Evolutionary conservation across 2,888 invertebrate genomes (phyloP).

Genomic region (Gasteruption jaculator): DNA sequence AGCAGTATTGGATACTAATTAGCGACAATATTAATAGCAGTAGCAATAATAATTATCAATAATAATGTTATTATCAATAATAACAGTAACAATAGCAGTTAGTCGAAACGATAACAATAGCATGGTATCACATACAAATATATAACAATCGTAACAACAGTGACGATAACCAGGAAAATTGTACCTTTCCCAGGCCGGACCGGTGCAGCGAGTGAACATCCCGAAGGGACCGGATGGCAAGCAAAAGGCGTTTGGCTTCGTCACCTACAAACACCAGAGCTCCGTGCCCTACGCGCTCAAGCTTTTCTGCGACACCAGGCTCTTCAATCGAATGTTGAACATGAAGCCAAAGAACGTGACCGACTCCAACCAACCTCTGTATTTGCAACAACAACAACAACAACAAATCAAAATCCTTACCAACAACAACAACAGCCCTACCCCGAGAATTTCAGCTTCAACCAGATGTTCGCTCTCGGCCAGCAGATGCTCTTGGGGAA

Average conservation of each 20-base stretch:
- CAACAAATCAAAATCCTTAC: conserved; percentile 19
- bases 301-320: conserved; percentile 65
- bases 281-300: conserved; percentile 75
- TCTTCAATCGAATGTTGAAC: conserved; percentile 62
- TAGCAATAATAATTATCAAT: not conserved
- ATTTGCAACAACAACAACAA: conserved; percentile 28
- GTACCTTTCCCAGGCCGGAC: conserved; percentile 64
- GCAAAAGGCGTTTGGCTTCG: conserved; percentile 70
- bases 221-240: conserved; percentile 72
- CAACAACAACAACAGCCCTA: conserved; percentile 15
- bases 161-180: too few relatives aligned
- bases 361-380: conserved; percentile 21
- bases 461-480: conserved; percentile 30
- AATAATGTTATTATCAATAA: conserved; percentile 12
- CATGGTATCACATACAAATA: not conserved
- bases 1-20: not conserved
- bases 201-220: conserved; percentile 71
- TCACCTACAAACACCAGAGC: conserved; percentile 70
- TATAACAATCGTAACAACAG: not conserved
- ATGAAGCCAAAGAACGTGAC: conserved; percentile 24
- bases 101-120: not conserved
- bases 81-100: too few relatives aligned
- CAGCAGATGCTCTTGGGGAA: conserved; percentile 35
- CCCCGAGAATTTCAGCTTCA: conserved; percentile 17
- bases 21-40: not conserved